A percentile compares a stretch with the other conserved stretches of the same genome.
Conservation (phyloP, 2,797 vertebrate genomes). For the Echeneis naucrates region DNA sequence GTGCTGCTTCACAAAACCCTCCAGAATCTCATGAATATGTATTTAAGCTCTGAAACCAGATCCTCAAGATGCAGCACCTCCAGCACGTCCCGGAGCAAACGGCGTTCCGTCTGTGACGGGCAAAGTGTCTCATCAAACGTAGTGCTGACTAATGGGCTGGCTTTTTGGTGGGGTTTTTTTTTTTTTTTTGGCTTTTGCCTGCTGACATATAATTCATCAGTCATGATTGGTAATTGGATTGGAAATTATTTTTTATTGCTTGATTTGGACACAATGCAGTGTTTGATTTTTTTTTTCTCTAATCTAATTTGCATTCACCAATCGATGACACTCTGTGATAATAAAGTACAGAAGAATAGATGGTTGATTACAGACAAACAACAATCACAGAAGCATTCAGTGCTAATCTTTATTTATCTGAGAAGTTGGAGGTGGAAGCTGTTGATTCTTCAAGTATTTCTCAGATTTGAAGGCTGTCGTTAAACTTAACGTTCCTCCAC, state of each 20-base stretch:
- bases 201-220: slow-evolving; percentile 46
- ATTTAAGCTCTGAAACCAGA: slow-evolving; percentile 30
- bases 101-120: not conserved
- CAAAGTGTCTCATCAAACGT: slow-evolving; percentile 13
- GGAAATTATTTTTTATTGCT: slow-evolving; percentile 47
- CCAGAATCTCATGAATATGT: slow-evolving; percentile 25
- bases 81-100: slow-evolving; percentile 1
- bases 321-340: slow-evolving; percentile 35
- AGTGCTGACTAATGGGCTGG: slow-evolving; percentile 4
- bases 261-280: slow-evolving; percentile 43
- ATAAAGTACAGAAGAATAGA: slow-evolving; percentile 45
- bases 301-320: slow-evolving; percentile 47
- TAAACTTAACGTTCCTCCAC: not conserved
- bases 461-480: too few species aligned
- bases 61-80: slow-evolving; percentile 25
- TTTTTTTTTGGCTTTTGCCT: slow-evolving; percentile 9
- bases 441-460: slow-evolving; percentile 19
- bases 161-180: too few species aligned
- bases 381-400: slow-evolving; percentile 12
- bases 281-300: slow-evolving; percentile 52
- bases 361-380: slow-evolving; percentile 47
- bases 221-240: slow-evolving; percentile 58
- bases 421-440: not conserved
- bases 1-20: slow-evolving; percentile 12
- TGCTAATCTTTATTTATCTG: slow-evolving; percentile 33